Percentiles rank a stretch among this genome's conserved stretches.
phyloP scores from a whole-genome alignment of 2,888 invertebrate species.

The Mythimna vitellina region DNA sequence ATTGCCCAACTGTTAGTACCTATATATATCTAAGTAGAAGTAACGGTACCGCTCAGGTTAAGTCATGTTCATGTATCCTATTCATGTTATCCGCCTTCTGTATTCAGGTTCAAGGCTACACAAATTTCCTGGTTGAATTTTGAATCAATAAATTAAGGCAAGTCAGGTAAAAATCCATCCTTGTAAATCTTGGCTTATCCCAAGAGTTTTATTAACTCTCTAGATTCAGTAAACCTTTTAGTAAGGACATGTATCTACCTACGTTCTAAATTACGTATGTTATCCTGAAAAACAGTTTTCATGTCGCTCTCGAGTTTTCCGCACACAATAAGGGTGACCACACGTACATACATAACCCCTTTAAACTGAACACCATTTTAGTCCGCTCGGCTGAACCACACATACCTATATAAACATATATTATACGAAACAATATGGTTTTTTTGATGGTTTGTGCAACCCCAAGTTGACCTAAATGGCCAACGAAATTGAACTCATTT shows the following conservation, averaged over 20 bases:
- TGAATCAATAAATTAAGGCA: neutral
- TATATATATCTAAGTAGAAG: neutral
- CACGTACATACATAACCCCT: conserved; percentile 30
- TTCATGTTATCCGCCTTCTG: neutral
- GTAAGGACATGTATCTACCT: neutral
- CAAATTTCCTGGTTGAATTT: neutral
- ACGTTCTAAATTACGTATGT: neutral
- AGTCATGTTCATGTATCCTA: neutral
- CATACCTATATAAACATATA: conserved; percentile 36
- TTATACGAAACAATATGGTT: conserved; percentile 51
- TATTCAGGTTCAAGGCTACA: neutral
- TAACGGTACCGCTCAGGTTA: neutral
- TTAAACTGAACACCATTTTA: conserved; percentile 46
- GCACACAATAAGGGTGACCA: conserved; percentile 38
- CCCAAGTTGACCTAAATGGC: conserved; percentile 61
- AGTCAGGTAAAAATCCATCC: neutral
- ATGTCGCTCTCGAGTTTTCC: conserved; percentile 19
- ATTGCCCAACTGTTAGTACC: no score
- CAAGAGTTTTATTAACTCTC: neutral
- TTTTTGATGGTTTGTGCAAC: conserved; percentile 59
- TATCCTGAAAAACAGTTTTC: conserved; percentile 33
- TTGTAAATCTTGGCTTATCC: neutral
- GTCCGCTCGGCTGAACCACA: conserved; percentile 46
- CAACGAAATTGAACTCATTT: conserved; percentile 59
- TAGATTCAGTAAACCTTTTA: neutral